phyloP scores from a whole-genome alignment of 1,140 invertebrate species.

The Cardiocondyla obscurior region DNA sequence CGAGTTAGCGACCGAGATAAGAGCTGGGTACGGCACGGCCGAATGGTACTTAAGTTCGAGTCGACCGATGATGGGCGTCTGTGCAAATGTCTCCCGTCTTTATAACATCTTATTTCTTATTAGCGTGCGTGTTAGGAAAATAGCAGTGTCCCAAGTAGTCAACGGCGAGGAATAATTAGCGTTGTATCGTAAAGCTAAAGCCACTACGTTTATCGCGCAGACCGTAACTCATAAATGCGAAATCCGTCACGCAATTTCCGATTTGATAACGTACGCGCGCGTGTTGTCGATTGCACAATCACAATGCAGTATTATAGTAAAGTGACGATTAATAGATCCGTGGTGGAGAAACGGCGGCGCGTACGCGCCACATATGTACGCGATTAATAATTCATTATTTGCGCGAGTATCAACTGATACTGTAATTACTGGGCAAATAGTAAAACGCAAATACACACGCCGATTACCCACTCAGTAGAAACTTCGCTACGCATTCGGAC shows the following conservation, averaged over 20 bases:
- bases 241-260: constrained; percentile 6
- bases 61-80: constrained; percentile 39
- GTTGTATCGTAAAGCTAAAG: background rate
- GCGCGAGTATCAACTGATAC: constrained; percentile 48
- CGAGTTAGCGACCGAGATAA: constrained; percentile 68
- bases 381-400: constrained; percentile 65
- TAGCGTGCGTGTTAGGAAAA: constrained; percentile 32
- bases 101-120: constrained; percentile 15
- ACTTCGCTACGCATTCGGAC: constrained; percentile 47
- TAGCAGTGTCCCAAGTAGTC: background rate
- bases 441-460: constrained; percentile 58
- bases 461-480: constrained; percentile 62
- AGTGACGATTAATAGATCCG: constrained; percentile 61
- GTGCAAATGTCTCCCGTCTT: constrained; percentile 48
- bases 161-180: background rate
- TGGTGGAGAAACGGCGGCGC: background rate
- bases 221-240: background rate
- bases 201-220: background rate
- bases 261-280: constrained; percentile 20
- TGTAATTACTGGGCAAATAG: constrained; percentile 66
- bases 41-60: constrained; percentile 50
- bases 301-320: constrained; percentile 9
- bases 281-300: constrained; percentile 3
- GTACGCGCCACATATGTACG: constrained; percentile 27
- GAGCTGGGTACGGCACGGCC: constrained; percentile 16